A percentile compares a stretch with the other conserved stretches of the same genome.
These are phyloP conservation scores for Eriocheir sinensis DNA, from an alignment of 1,140 invertebrate genomes.

Conservation along the genomic window DNA sequence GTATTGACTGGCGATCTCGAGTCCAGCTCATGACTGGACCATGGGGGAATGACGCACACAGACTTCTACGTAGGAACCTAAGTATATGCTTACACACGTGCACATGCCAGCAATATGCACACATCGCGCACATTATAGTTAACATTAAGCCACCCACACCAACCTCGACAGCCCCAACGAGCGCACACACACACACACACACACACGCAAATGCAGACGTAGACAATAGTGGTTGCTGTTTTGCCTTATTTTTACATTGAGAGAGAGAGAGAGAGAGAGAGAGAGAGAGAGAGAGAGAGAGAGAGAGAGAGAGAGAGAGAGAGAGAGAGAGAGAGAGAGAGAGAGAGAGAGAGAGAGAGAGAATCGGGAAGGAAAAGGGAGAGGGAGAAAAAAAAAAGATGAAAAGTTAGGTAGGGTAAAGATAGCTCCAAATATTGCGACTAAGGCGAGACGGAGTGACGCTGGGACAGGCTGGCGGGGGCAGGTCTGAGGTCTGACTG, in stretches of 20 bases:
- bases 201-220: background rate
- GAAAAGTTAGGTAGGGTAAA: constrained; percentile 2
- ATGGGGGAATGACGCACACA: constrained; percentile 37
- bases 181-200: too few species aligned
- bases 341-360: constrained; percentile 46
- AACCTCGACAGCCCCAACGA: too few species aligned
- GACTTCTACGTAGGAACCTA: background rate
- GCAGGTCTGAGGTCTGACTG: background rate
- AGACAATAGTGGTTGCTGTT: too few species aligned
- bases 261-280: constrained; percentile 57
- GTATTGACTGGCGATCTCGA: too few species aligned
- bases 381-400: background rate
- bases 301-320: constrained; percentile 45
- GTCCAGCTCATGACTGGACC: too few species aligned
- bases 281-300: constrained; percentile 47
- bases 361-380: background rate
- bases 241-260: constrained; percentile 8
- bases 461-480: background rate
- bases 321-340: constrained; percentile 50
- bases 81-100: background rate
- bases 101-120: background rate
- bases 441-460: background rate
- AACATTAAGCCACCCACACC: too few species aligned
- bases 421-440: background rate
- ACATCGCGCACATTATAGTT: too few species aligned